Percentiles rank a stretch among this genome's conserved stretches.
Evolutionary conservation across 2,888 invertebrate species (phyloP).

Genomic region (Metopia argyrocephala): DNA sequence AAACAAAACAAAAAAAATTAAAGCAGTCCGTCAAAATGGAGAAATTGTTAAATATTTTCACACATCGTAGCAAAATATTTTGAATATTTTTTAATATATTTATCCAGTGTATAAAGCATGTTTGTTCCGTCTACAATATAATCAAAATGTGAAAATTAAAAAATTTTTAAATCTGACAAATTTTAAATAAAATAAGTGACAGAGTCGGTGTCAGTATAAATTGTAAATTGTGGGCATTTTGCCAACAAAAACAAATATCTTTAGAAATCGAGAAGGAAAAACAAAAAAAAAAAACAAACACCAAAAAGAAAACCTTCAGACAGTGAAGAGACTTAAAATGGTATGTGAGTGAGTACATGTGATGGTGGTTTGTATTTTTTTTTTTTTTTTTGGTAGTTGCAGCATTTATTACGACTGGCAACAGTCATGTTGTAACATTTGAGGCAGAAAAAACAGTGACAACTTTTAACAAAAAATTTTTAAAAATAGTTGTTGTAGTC

Average conservation of each 20-base stretch:
- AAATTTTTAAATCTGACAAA: neutral
- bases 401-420: slow-evolving; percentile 21
- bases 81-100: no score
- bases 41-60: no score
- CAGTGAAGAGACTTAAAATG: slow-evolving; percentile 24
- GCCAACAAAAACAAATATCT: slow-evolving; percentile 31
- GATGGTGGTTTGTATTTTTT: slow-evolving; percentile 38
- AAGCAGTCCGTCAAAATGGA: no score
- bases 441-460: neutral
- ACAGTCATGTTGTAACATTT: slow-evolving; percentile 26
- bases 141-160: neutral
- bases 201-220: neutral
- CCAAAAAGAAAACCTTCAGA: slow-evolving; percentile 17
- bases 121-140: neutral
- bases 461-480: neutral
- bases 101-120: no score
- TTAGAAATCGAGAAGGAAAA: neutral
- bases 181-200: neutral
- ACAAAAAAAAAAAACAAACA: neutral
- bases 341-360: slow-evolving; percentile 42
- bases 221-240: slow-evolving; percentile 34
- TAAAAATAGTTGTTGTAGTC: slow-evolving; percentile 1
- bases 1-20: no score
- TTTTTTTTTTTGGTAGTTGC: slow-evolving; percentile 24
- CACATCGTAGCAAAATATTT: no score